Evolutionary conservation across 2,113 vertebrate genomes (phyloP).

Genomic region (Pampusana beccarii): DNA sequence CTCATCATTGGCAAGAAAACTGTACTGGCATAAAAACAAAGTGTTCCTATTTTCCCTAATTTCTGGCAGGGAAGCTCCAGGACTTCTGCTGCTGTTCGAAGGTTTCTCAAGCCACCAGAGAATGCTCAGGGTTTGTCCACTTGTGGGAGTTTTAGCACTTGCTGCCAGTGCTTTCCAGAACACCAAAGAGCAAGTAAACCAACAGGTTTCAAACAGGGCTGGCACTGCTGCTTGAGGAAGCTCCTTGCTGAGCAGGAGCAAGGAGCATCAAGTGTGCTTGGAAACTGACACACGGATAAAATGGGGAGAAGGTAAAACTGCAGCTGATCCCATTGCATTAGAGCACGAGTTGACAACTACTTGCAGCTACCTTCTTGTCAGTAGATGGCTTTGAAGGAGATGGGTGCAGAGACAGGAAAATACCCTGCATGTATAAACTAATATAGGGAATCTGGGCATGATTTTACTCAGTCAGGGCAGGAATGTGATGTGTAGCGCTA

Average conservation of each 20-base stretch:
- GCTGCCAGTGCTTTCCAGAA: not conserved
- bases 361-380: not conserved
- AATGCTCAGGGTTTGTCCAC: not conserved
- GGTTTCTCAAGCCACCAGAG: not conserved
- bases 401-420: not conserved
- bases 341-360: not conserved
- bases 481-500: not conserved
- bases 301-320: not conserved
- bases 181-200: not conserved
- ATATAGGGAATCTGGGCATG: not conserved
- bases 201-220: not conserved
- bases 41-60: not conserved
- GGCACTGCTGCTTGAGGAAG: not conserved
- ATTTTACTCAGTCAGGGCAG: not conserved
- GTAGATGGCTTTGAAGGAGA: not conserved
- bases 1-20: not conserved
- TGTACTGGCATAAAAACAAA: not conserved
- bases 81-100: not conserved
- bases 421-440: not conserved
- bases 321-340: not conserved
- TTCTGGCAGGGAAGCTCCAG: not conserved
- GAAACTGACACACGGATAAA: not conserved
- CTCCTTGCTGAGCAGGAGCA: not conserved
- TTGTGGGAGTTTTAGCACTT: not conserved
- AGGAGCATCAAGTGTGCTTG: rapidly evolving